These are phyloP conservation scores for Megaptera novaeangliae DNA, from an alignment of 2,113 vertebrate species.

Conservation along the genomic window DNA sequence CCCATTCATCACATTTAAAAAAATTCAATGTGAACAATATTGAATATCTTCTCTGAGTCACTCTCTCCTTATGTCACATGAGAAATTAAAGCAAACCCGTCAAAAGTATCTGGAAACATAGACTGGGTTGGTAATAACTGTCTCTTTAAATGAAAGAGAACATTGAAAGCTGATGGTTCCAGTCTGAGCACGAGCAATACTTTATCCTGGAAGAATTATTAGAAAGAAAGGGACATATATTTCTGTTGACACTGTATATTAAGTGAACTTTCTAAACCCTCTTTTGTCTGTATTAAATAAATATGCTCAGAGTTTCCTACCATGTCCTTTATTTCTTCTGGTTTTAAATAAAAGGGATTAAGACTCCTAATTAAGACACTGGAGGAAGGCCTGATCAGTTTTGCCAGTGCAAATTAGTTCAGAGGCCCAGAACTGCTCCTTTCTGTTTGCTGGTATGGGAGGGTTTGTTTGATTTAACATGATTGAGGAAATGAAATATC, in stretches of 20 bases:
- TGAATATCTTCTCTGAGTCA: not conserved
- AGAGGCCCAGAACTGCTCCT: slow-evolving; percentile 60
- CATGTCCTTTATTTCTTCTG: slow-evolving; percentile 56
- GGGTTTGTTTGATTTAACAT: slow-evolving; percentile 72
- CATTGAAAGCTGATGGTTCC: slow-evolving; percentile 51
- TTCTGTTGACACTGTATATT: slow-evolving; percentile 47
- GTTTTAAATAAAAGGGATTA: slow-evolving; percentile 73
- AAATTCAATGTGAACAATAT: slow-evolving; percentile 1
- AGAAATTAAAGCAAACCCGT: slow-evolving; percentile 51
- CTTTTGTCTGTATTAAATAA: slow-evolving; percentile 69
- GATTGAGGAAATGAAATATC: slow-evolving; percentile 76
- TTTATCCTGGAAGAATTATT: slow-evolving; percentile 67
- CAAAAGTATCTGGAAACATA: slow-evolving; percentile 5
- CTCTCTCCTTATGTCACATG: slow-evolving; percentile 10
- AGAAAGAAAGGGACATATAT: slow-evolving; percentile 55
- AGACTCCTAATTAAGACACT: slow-evolving; percentile 73
- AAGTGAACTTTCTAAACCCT: slow-evolving; percentile 70
- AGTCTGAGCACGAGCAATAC: slow-evolving; percentile 15
- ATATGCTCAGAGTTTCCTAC: slow-evolving; percentile 41
- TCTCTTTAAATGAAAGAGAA: slow-evolving; percentile 65
- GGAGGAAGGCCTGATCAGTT: slow-evolving; percentile 68
- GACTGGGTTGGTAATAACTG: slow-evolving; percentile 50
- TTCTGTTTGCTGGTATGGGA: slow-evolving; percentile 68
- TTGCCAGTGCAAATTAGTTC: slow-evolving; percentile 75
- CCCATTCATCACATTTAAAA: slow-evolving; percentile 1